Base-by-base conservation (phyloP, 2,797 vertebrate genomes). In the Myoxocephalus aenaeus region DNA sequence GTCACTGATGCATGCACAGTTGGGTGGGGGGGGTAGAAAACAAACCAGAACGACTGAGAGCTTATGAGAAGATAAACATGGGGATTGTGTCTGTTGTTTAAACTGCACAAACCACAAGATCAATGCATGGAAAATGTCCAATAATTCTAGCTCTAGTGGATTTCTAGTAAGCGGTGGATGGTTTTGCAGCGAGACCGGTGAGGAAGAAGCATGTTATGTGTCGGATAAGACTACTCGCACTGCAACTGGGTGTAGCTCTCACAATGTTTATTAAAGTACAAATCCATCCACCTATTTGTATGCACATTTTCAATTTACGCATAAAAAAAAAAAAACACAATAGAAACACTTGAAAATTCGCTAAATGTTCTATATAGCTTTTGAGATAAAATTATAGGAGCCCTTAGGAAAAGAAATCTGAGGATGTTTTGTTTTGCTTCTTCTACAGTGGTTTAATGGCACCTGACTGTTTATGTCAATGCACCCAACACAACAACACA, bases 41-140 rank as follows among this genome's bases (percentile, higher is more conserved):
- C 42, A 61, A 65, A 73, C 48, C 50, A 29, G 7, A 73, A 42
- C 40, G 20, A 75, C 71, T 68, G 11, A 62, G 51, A 67, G 64
- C 54, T 76, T 40, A 44, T 17, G 42, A 44, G 13, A 54, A 65
- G 66, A 63, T 69, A 3, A 34, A 79, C 32, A 25, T 8, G 4
- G 40, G 34, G 3, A 22, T 2, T 44, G 42, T 44, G 42, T 17
- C 14, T 58, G 6, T 61, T 34, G 42, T 22, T 46, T 54, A 57
- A 78, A 58, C 20, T 72, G 48, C 59, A 72, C 32, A 14, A 77
- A 75, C 48, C 51, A 67, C 57, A 29, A 38, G 70, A 58, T 14
- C 8, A 57, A 57, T 57, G 67, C 14, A 48, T 22, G n/a, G 65
- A 75, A 77, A 58, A 72, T 44, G 38, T 27, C 58, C 5, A 42